Conservation (phyloP, 1,140 invertebrate species). For the Hyposmocoma kahamanoa region DNA sequence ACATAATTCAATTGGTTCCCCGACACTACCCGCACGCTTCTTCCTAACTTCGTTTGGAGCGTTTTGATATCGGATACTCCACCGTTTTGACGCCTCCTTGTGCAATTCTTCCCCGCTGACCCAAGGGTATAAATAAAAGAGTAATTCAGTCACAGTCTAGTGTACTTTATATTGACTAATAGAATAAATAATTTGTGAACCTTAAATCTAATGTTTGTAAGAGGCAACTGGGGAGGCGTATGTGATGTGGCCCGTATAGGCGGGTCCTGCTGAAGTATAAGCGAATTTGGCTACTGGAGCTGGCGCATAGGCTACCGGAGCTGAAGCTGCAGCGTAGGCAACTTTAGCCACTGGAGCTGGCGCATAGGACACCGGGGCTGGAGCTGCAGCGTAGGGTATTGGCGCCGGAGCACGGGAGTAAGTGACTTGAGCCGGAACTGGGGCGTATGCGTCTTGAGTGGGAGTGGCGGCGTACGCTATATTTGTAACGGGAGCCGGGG, state of each 20-base stretch:
- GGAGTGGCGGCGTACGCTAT: not conserved
- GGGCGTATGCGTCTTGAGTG: not conserved
- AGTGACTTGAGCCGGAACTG: not conserved
- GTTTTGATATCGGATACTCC: conserved; percentile 70
- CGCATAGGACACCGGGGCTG: not conserved
- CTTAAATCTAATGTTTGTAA: conserved; percentile 41
- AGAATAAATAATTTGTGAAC: conserved; percentile 31
- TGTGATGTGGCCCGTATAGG: conserved; percentile 28
- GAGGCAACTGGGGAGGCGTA: conserved; percentile 45
- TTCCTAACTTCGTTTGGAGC: conserved; percentile 63
- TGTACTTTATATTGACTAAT: conserved; percentile 35
- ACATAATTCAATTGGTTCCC: conserved; percentile 71
- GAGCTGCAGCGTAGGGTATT: not conserved
- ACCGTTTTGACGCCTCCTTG: conserved; percentile 57
- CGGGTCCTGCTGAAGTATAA: not conserved
- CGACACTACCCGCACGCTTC: conserved; percentile 65
- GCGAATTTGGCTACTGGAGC: not conserved
- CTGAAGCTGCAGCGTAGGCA: conserved; percentile 19
- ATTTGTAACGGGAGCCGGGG: not conserved
- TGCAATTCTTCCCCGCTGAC: conserved; percentile 39
- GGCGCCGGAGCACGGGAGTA: not conserved
- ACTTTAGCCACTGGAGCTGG: conserved; percentile 23
- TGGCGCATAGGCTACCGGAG: not conserved
- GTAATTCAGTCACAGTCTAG: conserved; percentile 13
- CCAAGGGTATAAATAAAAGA: conserved; percentile 36